phyloP scores from a whole-genome alignment of 2,113 vertebrate genomes.

The Cairina moschata region DNA sequence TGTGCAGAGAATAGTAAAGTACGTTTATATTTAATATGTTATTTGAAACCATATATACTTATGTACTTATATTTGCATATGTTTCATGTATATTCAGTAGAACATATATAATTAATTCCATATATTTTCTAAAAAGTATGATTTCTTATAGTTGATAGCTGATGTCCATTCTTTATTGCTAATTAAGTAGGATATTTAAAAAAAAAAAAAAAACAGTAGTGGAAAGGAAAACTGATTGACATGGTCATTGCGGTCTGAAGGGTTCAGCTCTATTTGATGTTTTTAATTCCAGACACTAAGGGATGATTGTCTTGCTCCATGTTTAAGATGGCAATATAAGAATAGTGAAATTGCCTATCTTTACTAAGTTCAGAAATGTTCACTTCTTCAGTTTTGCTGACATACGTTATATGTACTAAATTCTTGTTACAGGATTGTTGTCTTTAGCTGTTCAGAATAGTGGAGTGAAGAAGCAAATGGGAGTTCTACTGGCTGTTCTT shows the following conservation, averaged over 20 bases:
- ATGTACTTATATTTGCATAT: neutral
- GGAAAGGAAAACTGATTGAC: neutral
- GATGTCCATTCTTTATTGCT: neutral
- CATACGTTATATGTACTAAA: too few species aligned
- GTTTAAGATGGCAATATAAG: neutral
- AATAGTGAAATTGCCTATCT: neutral
- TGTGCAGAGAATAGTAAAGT: neutral
- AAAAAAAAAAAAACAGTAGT: too few species aligned
- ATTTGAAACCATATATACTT: too few species aligned
- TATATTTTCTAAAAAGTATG: neutral
- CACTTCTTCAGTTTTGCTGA: neutral
- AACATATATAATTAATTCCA: neutral
- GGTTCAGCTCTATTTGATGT: neutral
- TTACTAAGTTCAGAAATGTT: neutral
- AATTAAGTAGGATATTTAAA: neutral
- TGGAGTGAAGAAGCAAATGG: neutral
- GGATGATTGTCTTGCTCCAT: neutral
- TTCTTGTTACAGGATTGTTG: neutral
- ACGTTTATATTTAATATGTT: neutral
- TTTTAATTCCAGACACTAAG: neutral
- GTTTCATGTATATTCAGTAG: neutral
- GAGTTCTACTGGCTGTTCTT: neutral
- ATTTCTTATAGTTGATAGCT: neutral
- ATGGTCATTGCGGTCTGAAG: neutral
- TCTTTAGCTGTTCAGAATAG: neutral